Percentiles rank a stretch among this genome's conserved stretches.
phyloP scores from a whole-genome alignment of 2,888 invertebrate species.

The Ferdinandea cuprea region DNA sequence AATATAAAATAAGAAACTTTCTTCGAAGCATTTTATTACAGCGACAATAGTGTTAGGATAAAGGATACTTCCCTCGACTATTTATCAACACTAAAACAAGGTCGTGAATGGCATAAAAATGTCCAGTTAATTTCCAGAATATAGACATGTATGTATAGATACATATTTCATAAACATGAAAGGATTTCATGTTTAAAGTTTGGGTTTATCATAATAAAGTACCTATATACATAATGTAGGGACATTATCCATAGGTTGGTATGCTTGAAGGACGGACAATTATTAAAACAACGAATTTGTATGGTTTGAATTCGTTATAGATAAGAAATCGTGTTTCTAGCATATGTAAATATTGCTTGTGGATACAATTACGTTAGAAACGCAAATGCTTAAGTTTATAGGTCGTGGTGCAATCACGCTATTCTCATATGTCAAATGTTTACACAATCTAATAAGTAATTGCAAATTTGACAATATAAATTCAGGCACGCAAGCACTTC shows the following conservation, averaged over 20 bases:
- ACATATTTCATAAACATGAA: too few relatives aligned
- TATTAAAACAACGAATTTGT: too few relatives aligned
- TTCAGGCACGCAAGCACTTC: not conserved
- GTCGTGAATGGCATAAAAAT: constrained; percentile 28
- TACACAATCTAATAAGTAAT: constrained; percentile 15
- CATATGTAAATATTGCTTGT: not conserved
- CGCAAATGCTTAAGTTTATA: not conserved
- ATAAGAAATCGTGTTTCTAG: not conserved
- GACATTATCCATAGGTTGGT: too few relatives aligned
- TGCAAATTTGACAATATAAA: not conserved
- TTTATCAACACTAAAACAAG: constrained; percentile 31
- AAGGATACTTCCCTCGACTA: constrained; percentile 3
- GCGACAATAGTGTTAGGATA: constrained; percentile 24
- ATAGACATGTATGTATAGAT: too few relatives aligned
- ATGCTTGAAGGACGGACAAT: too few relatives aligned
- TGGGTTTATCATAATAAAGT: too few relatives aligned
- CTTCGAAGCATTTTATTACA: constrained; percentile 45
- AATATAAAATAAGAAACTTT: constrained; percentile 39
- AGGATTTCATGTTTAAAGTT: too few relatives aligned
- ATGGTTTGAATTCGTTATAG: not conserved
- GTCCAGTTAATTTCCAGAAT: constrained; percentile 21
- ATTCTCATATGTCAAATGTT: constrained; percentile 18
- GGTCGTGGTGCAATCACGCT: constrained; percentile 12
- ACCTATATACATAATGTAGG: too few relatives aligned
- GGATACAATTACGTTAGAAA: constrained; percentile 3